Evolutionary conservation across 2,888 invertebrate species (phyloP).

Genomic region (Blomia tropicalis): DNA sequence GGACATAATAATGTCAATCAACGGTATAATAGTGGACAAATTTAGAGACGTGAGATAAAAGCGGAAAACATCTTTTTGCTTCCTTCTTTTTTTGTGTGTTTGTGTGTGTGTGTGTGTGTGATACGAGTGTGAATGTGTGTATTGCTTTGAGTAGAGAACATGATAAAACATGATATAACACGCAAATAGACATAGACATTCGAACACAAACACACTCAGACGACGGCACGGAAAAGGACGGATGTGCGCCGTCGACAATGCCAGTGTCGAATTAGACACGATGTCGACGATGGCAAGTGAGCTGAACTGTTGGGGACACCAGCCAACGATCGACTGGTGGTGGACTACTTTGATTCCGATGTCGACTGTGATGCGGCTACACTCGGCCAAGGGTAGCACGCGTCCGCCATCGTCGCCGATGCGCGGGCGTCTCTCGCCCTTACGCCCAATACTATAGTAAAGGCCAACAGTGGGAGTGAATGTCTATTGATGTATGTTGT

Average conservation of each 20-base stretch:
- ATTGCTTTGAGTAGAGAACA: no score
- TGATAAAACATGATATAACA: not conserved
- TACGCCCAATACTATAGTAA: not conserved
- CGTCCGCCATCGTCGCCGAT: no score
- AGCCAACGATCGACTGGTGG: not conserved
- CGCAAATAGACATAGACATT: no score
- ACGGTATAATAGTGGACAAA: not conserved
- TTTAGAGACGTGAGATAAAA: conserved; percentile 1
- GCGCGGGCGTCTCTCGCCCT: not conserved
- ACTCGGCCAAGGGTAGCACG: not conserved
- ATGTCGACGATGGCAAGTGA: not conserved
- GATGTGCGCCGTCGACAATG: not conserved
- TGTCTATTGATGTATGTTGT: no score
- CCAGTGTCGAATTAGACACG: not conserved
- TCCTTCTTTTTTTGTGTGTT: no score
- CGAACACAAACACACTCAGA: no score
- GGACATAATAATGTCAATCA: not conserved
- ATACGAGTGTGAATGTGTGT: no score
- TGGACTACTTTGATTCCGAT: not conserved
- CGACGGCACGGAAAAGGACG: not conserved
- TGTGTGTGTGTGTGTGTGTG: no score
- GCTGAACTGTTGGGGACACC: not conserved
- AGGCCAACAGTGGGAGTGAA: not conserved
- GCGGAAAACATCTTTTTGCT: not conserved
- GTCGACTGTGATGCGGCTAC: not conserved